Evolutionary conservation across 2,797 vertebrate genomes (phyloP), one percentile per base, ranked within the genome.

Genomic region (Pipistrellus nathusii): DNA sequence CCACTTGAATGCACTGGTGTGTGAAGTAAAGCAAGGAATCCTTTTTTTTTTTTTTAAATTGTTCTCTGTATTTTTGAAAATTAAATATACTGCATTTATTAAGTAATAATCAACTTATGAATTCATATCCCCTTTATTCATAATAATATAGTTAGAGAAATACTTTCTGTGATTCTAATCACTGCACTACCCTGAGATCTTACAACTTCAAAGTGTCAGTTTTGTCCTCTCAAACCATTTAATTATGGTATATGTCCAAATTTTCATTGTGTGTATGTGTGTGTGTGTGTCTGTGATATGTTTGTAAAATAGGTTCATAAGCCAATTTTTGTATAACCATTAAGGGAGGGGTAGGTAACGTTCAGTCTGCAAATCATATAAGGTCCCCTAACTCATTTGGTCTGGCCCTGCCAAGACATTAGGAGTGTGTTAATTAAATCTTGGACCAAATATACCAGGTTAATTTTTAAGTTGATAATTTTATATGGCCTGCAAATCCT

Each of bases 221-320:
- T 93, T 68, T 76, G 32, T 27, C 84, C 18, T 68, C 38, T 75
- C 32, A 84, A 84, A 38, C 35, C 10, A 57, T 62, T 27, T 57
- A 44, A 81, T 66, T 83, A 25, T 81, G 20, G 38, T 51, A 69
- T 48, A 62, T 51, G 10, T 35, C 14, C 25, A 73, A 73, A 35
- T 66, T 91, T 85, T 86, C 64, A 69, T 64, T 44, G 44, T 44
- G 44, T 44, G 44, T 44, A 10, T 44, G 44, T 44, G 44, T 44
- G 44, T 44, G 44, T 44, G 44, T 44, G 44, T 44, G 44, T 44
- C 44, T 44, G 44, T 75, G 15, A 57, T 51, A 57, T 51, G 35
- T 68, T 55, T 78, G 35, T 48, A 94, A 94, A 90, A 81, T 44
- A 51, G 23, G 4, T 73, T 90, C 38, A 77, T 77, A 91, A 87